phyloP scores from a whole-genome alignment of 2,113 vertebrate species.

The Eonycteris spelaea region DNA sequence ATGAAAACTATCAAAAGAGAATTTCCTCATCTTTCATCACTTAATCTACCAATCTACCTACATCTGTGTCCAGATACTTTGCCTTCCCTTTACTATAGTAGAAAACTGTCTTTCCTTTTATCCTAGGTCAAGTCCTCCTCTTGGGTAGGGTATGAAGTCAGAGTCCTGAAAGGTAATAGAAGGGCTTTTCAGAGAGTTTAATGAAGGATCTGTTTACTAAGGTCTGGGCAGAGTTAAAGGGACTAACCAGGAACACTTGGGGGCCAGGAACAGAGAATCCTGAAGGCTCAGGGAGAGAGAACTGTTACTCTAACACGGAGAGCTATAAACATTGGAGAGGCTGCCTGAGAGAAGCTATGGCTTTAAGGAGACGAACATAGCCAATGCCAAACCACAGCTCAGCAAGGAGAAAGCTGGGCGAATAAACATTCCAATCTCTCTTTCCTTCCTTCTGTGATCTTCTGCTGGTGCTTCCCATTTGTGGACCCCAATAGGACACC shows the following conservation, averaged over 20 bases:
- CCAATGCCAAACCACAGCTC: not conserved
- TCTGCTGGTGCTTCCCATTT: not conserved
- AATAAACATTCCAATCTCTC: not conserved
- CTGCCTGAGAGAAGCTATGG: not conserved
- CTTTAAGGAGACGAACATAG: not conserved
- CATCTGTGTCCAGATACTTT: not conserved
- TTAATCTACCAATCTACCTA: not conserved
- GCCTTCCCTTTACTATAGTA: not conserved
- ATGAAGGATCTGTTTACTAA: not conserved
- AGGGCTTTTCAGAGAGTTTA: not conserved
- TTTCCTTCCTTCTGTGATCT: not conserved
- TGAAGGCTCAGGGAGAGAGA: not conserved
- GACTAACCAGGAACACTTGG: not conserved
- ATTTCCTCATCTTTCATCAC: not conserved
- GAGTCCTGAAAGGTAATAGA: not conserved
- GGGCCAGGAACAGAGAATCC: not conserved
- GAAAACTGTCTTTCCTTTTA: not conserved
- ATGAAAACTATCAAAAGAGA: constrained; percentile 8
- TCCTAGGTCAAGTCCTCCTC: not conserved
- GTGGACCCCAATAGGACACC: not conserved
- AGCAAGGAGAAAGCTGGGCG: not conserved
- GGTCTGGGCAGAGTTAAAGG: not conserved
- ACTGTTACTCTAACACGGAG: not conserved
- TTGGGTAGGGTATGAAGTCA: not conserved
- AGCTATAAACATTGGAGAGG: not conserved